Evolutionary conservation across 2,797 vertebrate genomes (phyloP).

Genomic region (Synaphobranchus kaupii): DNA sequence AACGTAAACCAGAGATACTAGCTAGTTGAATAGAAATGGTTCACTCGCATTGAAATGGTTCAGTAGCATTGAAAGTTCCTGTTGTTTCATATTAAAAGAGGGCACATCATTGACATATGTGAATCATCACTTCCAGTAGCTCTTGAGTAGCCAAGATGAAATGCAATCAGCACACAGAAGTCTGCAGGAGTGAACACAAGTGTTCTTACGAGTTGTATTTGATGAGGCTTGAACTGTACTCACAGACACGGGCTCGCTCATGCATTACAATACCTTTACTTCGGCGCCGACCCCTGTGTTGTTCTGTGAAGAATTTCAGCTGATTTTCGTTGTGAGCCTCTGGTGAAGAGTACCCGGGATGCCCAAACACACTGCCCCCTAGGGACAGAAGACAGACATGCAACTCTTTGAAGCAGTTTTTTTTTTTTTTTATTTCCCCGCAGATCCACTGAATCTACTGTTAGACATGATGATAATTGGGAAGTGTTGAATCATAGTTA

Average conservation of each 20-base stretch:
- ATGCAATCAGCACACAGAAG: not conserved
- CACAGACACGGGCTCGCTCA: not conserved
- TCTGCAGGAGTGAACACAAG: not conserved
- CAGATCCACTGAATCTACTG: not conserved
- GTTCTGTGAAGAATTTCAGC: slow-evolving; percentile 92
- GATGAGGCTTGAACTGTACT: not conserved
- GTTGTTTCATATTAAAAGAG: no score
- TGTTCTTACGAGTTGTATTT: not conserved
- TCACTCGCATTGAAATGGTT: not conserved
- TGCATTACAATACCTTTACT: slow-evolving; percentile 82
- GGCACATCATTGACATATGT: not conserved
- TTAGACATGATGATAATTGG: no score
- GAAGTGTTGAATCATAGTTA: no score
- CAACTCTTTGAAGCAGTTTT: not conserved
- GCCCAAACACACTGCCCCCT: slow-evolving; percentile 83
- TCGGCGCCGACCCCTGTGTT: slow-evolving; percentile 85
- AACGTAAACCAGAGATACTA: not conserved
- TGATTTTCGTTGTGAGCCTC: slow-evolving; percentile 92
- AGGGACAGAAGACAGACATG: slow-evolving; percentile 41
- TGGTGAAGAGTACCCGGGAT: slow-evolving; percentile 85
- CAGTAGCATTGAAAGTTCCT: not conserved
- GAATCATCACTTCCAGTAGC: not conserved
- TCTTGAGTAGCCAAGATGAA: not conserved
- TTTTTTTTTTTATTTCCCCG: not conserved
- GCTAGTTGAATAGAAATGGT: not conserved